These are phyloP conservation scores for Xiphorhynchus erythropygius DNA, from an alignment of 2,797 vertebrate species.

Conservation along the genomic window DNA sequence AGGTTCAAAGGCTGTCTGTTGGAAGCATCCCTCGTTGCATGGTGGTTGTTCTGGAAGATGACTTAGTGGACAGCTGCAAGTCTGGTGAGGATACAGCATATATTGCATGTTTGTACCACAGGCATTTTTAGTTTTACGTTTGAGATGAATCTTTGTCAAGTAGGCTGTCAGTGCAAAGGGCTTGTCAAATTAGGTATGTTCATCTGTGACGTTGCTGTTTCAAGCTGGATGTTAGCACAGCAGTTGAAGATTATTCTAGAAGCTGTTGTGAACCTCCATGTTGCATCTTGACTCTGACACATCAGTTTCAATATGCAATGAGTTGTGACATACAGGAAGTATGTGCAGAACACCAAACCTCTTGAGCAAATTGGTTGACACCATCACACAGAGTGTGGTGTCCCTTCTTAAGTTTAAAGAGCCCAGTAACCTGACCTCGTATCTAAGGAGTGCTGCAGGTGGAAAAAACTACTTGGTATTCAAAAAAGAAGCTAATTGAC, in stretches of 20 bases:
- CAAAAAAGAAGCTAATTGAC: not conserved
- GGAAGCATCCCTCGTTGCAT: slow-evolving; percentile 95
- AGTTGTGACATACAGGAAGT: not conserved
- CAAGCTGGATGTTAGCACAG: not conserved
- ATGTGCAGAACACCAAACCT: not conserved
- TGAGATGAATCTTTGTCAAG: not conserved
- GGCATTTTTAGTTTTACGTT: not conserved
- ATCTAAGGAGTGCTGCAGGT: not conserved
- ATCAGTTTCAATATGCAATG: not conserved
- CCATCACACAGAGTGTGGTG: accelerated
- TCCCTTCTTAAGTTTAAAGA: accelerated
- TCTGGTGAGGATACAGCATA: slow-evolving; percentile 80
- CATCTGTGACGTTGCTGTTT: not conserved
- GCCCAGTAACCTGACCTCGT: not conserved
- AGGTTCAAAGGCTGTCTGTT: slow-evolving; percentile 93
- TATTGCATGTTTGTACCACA: not conserved
- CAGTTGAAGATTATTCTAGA: not conserved
- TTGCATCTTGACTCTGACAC: not conserved
- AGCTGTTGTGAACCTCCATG: not conserved
- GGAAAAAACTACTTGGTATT: not conserved
- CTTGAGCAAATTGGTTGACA: not conserved
- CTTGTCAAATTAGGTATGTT: not conserved
- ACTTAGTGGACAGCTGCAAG: slow-evolving; percentile 94
- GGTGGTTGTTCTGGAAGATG: slow-evolving; percentile 91
- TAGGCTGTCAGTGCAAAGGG: not conserved